Conservation (phyloP, 2,888 invertebrate species). For the Tipula lateralis region DNA sequence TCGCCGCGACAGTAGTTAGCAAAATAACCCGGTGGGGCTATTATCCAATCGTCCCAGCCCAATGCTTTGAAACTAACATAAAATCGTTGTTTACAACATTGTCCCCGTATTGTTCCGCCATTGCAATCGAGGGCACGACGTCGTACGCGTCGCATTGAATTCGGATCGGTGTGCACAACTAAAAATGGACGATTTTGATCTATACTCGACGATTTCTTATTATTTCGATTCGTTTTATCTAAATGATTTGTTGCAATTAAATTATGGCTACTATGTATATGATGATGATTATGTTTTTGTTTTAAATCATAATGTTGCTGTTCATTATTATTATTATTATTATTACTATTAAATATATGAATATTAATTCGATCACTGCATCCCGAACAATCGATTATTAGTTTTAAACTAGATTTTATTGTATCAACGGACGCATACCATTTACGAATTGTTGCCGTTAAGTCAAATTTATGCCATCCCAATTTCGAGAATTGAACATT, state of each 20-base stretch:
- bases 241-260: slow-evolving; percentile 27
- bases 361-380: slow-evolving; percentile 70
- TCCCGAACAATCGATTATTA: slow-evolving; percentile 80
- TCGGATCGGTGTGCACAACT: slow-evolving; percentile 71
- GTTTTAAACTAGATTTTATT: slow-evolving; percentile 58
- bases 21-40: slow-evolving; percentile 84
- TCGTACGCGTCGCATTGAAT: slow-evolving; percentile 63
- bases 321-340: slow-evolving; percentile 25
- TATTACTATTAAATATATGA: slow-evolving; percentile 50
- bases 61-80: slow-evolving; percentile 87
- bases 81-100: slow-evolving; percentile 85
- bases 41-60: slow-evolving; percentile 94
- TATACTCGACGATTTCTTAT: slow-evolving; percentile 34
- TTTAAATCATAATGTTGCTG: background rate
- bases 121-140: slow-evolving; percentile 81
- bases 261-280: slow-evolving; percentile 15
- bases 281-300: slow-evolving; percentile 26
- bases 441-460: slow-evolving; percentile 68
- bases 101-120: slow-evolving; percentile 55
- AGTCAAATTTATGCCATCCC: slow-evolving; percentile 84
- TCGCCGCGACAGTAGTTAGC: slow-evolving; percentile 92
- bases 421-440: slow-evolving; percentile 57
- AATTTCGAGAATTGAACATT: slow-evolving; percentile 59
- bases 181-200: slow-evolving; percentile 76
- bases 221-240: slow-evolving; percentile 26